phyloP scores from a whole-genome alignment of 2,797 vertebrate species.

The Hyperoplus immaculatus region DNA sequence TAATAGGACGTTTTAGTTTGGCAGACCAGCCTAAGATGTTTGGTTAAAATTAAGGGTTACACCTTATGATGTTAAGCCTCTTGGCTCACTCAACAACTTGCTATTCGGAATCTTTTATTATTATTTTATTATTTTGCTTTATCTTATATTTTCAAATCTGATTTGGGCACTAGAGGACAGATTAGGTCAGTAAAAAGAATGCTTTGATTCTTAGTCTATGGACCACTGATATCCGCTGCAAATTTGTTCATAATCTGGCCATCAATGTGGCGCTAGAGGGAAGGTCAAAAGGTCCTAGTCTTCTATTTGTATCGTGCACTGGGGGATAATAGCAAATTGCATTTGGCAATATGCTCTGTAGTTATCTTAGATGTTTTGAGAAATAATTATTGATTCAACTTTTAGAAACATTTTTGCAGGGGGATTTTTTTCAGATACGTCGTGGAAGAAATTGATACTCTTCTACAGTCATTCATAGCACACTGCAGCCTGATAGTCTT shows the following conservation, averaged over 20 bases:
- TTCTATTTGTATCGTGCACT: constrained; percentile 2
- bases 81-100: constrained; percentile 35
- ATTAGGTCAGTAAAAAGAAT: constrained; percentile 10
- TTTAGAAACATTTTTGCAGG: neutral
- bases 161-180: constrained; percentile 6
- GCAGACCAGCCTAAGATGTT: neutral
- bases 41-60: neutral
- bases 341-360: neutral
- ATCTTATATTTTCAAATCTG: neutral
- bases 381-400: neutral
- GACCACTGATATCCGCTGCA: constrained; percentile 2
- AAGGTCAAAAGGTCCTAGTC: constrained; percentile 21
- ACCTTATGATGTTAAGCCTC: constrained; percentile 9
- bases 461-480: neutral
- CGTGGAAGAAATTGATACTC: neutral
- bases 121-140: constrained; percentile 14
- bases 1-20: constrained; percentile 17
- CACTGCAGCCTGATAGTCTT: neutral
- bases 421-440: neutral
- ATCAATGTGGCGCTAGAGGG: neutral
- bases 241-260: constrained; percentile 28
- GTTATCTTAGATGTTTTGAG: neutral
- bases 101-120: neutral
- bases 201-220: neutral
- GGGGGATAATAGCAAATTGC: neutral